These are phyloP conservation scores for Naja naja DNA, from an alignment of 2,113 vertebrate species.

Conservation along the genomic window DNA sequence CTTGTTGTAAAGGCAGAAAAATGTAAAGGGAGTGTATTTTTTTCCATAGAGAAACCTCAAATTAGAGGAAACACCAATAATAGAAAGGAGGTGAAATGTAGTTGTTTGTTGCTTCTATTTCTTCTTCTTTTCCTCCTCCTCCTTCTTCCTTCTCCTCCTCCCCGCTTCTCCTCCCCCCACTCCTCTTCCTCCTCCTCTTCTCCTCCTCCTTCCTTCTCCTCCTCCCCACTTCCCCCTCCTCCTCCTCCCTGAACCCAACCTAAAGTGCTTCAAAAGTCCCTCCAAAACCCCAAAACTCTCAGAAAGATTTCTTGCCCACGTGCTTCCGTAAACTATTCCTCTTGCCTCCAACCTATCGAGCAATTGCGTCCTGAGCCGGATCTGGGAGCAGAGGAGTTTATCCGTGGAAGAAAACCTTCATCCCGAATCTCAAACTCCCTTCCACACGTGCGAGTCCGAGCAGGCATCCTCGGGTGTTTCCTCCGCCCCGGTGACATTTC, in stretches of 20 bases:
- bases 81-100: background rate
- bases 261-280: background rate
- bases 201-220: no score
- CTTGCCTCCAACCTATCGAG: no score
- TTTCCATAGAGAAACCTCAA: background rate
- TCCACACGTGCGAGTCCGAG: background rate
- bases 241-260: background rate
- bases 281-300: background rate
- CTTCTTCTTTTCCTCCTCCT: background rate
- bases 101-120: background rate
- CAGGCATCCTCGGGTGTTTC: background rate
- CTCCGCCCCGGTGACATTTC: background rate
- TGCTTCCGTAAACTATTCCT: background rate
- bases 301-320: background rate
- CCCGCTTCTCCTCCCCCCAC: no score
- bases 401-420: background rate
- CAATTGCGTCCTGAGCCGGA: background rate
- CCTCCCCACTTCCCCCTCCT: no score
- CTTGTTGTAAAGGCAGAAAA: background rate
- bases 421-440: background rate
- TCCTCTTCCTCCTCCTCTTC: no score
- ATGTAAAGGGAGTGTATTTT: background rate
- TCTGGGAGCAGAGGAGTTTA: background rate
- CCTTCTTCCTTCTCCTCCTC: no score
- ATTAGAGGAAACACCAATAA: background rate